Conservation (phyloP, 2,113 vertebrate genomes). For the Calyptomena viridis region DNA sequence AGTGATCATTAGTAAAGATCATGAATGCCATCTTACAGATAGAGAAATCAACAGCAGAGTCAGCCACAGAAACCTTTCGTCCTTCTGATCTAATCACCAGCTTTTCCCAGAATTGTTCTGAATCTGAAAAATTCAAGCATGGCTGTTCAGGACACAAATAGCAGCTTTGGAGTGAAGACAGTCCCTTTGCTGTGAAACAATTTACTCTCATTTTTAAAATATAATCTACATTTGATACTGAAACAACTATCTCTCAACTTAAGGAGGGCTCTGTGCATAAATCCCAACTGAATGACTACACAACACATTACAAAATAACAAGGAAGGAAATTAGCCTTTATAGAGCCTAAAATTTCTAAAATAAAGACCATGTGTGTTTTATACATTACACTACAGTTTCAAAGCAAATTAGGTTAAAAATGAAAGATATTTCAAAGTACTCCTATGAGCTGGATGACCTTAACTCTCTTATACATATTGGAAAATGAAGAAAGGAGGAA, state of each 20-base stretch:
- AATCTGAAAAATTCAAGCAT: conserved; percentile 20
- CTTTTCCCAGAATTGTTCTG: conserved; percentile 6
- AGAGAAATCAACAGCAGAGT: neutral
- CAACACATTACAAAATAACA: neutral
- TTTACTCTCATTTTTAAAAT: neutral
- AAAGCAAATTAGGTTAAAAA: neutral
- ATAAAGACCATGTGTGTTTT: neutral
- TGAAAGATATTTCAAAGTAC: neutral
- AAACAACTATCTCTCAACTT: neutral
- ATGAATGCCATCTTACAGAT: neutral
- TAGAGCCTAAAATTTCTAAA: neutral
- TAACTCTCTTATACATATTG: neutral
- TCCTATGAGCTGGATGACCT: neutral
- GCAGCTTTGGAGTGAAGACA: neutral
- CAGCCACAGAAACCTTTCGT: neutral
- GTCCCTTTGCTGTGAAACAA: neutral
- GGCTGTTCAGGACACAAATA: neutral
- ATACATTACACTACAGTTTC: neutral
- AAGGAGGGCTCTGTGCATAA: neutral
- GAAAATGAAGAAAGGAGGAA: neutral
- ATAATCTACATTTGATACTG: neutral
- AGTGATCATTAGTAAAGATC: neutral
- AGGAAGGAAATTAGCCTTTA: neutral
- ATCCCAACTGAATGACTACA: neutral
- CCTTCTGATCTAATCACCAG: conserved; percentile 2